phyloP scores from a whole-genome alignment of 2,113 vertebrate genomes.

The Pluvianellus socialis region DNA sequence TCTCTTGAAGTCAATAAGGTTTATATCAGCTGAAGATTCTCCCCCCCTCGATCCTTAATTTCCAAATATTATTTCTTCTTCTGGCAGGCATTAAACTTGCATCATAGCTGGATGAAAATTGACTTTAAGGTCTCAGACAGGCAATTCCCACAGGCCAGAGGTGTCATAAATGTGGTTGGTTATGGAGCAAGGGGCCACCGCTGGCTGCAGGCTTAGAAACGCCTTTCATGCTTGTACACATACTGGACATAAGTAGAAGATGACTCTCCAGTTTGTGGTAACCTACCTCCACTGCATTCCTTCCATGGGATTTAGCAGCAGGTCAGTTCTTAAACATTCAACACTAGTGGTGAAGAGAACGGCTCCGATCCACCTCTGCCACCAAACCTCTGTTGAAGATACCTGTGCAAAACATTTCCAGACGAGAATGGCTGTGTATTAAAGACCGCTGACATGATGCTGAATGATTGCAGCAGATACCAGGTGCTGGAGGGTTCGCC shows the following conservation, averaged over 20 bases:
- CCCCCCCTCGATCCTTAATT: neutral
- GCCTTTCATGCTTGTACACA: neutral
- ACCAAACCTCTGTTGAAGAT: neutral
- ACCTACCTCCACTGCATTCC: neutral
- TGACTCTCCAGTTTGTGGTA: neutral
- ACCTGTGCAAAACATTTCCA: neutral
- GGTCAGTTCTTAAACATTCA: neutral
- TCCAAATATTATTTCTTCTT: conserved; percentile 9
- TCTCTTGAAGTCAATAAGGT: neutral
- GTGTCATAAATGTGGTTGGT: neutral
- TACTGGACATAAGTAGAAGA: neutral
- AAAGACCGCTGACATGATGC: neutral
- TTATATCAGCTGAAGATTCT: conserved; percentile 20
- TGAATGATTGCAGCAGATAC: fast-evolving
- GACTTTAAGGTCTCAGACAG: neutral
- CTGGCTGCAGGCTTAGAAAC: neutral
- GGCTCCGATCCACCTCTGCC: neutral
- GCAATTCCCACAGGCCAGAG: conserved; percentile 3
- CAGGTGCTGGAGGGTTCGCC: neutral
- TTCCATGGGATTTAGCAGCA: neutral
- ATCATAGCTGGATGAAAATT: neutral
- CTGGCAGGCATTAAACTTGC: conserved; percentile 1
- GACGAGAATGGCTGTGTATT: neutral
- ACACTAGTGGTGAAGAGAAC: neutral
- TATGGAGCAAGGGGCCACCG: neutral